Evolutionary conservation across 1,140 invertebrate species (phyloP).

Genomic region (Asobara japonica): DNA sequence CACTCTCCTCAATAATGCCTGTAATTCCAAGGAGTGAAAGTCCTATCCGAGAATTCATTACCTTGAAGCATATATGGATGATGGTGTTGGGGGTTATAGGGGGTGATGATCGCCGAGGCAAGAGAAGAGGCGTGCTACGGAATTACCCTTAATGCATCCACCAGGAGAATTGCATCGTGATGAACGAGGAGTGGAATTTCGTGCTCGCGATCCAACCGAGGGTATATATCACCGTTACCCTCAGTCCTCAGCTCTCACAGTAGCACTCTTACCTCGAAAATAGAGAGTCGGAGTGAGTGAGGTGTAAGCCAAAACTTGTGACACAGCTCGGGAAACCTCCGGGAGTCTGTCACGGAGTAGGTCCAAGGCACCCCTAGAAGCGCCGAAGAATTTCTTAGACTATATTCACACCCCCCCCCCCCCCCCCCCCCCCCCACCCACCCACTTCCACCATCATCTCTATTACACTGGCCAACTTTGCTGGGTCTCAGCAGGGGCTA

Average conservation of each 20-base stretch:
- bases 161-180: conserved; percentile 38
- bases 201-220: conserved; percentile 31
- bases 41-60: background rate
- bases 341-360: background rate
- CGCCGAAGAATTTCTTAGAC: background rate
- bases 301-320: background rate
- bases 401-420: background rate
- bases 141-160: conserved; percentile 41
- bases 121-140: conserved; percentile 2
- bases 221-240: background rate
- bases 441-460: background rate
- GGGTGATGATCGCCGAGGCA: conserved; percentile 8
- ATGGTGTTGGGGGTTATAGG: background rate
- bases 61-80: background rate
- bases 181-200: conserved; percentile 39
- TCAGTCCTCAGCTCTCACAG: background rate
- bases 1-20: background rate
- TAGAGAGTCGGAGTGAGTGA: background rate
- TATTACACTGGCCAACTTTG: background rate
- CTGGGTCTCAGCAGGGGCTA: background rate
- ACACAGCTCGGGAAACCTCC: background rate
- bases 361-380: background rate
- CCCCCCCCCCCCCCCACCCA: background rate
- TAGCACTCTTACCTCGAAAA: background rate
- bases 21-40: background rate